Base-by-base conservation (phyloP, 1,140 invertebrate species). In the Brachystomella parvula region DNA sequence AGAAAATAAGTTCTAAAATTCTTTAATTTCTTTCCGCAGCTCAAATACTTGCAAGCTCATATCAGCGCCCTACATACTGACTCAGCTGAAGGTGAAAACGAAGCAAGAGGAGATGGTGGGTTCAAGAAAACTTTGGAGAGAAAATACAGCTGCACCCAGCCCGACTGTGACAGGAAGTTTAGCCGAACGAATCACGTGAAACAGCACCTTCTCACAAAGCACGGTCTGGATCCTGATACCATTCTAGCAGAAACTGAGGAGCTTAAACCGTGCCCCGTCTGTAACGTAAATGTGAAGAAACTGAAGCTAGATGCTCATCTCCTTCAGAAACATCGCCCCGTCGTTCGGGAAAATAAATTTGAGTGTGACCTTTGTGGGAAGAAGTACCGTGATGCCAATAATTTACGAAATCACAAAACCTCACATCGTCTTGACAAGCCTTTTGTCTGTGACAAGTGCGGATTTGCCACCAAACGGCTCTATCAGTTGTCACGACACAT, bases 371-470 rank as follows among this genome's bases (percentile, higher is more conserved):
- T 53, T 6, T 53, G 49, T 24, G 9, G 49, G 3, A 53, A 24
- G 24, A 53, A 53, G 49, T 53, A 53, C 24, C 9, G 49, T 6
- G 49, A 53, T 24, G 49, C 49, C 24, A 53, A 53, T 53, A 53
- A 53, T 26, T 53, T 53, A 26, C 49, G 49, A 24, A 53, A 53
- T 53, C 49, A 53, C 24, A 53, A 53, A 26, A 24, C 24, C 24
- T 26, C 49, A 53, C 49, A 53, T 53, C 15, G 49, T 15, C 49
- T 53, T 24, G 12, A 15, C 24, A 9, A 24, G 9, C 49, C 49
- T 53, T 53, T 53, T 53, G 24, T 24, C 49, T 53, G 49, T 53
- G 49, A 53, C 49, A 9, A 53, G 49, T 53, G 49, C 24, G 49
- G 21, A 3, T 53, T 53, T 53, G 49, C 49, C 12, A 53, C 49